A percentile compares a stretch with the other conserved stretches of the same genome.
These are phyloP conservation scores for Hormaphis cornu DNA, from an alignment of 1,140 invertebrate species.

Conservation along the genomic window DNA sequence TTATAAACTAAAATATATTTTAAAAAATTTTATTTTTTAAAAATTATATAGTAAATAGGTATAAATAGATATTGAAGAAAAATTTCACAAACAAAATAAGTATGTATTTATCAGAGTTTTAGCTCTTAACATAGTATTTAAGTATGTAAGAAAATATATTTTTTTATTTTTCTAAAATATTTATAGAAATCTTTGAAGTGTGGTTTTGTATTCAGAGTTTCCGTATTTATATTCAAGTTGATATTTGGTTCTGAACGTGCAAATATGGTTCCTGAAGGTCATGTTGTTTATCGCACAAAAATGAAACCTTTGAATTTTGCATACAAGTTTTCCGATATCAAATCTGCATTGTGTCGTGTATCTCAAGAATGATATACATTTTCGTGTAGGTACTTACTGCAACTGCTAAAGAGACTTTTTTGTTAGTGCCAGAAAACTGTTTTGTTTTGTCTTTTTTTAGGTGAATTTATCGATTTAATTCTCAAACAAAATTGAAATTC, in stretches of 20 bases:
- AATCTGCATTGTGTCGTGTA: background rate
- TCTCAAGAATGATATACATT: background rate
- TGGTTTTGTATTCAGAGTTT: constrained; percentile 69
- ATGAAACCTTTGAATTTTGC: constrained; percentile 45
- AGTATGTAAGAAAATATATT: too few relatives aligned
- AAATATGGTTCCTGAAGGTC: constrained; percentile 77
- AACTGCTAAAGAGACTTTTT: too few relatives aligned
- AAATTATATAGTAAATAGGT: too few relatives aligned
- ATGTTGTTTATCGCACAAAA: constrained; percentile 72
- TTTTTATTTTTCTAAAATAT: constrained; percentile 76
- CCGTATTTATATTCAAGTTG: constrained; percentile 60
- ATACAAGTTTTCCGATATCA: constrained; percentile 26
- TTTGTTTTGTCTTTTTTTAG: too few relatives aligned
- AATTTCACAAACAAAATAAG: too few relatives aligned
- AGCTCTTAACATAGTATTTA: too few relatives aligned
- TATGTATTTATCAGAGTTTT: too few relatives aligned
- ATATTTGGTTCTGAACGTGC: constrained; percentile 71
- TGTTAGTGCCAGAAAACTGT: background rate
- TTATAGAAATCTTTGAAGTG: constrained; percentile 64
- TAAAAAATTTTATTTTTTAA: too few relatives aligned
- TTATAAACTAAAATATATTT: too few relatives aligned
- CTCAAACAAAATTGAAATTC: too few relatives aligned
- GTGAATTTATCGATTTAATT: too few relatives aligned
- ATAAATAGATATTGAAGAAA: too few relatives aligned
- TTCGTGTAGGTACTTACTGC: background rate